Conservation (phyloP, 2,888 invertebrate genomes). For the Drosophila meridionalis region DNA sequence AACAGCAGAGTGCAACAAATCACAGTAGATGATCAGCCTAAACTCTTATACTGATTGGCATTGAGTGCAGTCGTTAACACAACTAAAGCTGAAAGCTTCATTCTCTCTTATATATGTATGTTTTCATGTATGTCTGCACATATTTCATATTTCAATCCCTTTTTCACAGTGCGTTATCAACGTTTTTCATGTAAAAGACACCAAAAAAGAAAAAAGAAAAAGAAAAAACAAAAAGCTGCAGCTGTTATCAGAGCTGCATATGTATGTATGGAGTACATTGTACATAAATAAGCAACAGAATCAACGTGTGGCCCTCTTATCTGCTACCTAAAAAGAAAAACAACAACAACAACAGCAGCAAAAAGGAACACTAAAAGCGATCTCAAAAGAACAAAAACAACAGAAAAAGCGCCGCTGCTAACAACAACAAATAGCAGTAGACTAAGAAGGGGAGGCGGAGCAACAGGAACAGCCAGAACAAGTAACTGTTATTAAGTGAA, state of each 20-base stretch:
- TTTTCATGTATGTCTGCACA: constrained; percentile 3
- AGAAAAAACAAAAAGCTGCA: constrained; percentile 32
- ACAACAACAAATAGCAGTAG: constrained; percentile 24
- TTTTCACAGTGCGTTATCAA: constrained; percentile 34
- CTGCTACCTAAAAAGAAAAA: constrained; percentile 38
- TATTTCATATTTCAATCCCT: constrained; percentile 25
- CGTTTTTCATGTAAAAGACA: constrained; percentile 38
- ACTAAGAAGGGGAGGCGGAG: constrained; percentile 14
- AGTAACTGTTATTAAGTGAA: constrained; percentile 41
- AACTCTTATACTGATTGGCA: not conserved
- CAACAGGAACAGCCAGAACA: constrained; percentile 20
- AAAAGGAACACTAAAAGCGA: constrained; percentile 38
- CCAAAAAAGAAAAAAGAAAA: constrained; percentile 21
- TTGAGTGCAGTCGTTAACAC: not conserved
- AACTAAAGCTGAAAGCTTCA: not conserved
- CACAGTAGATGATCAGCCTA: not conserved
- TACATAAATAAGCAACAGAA: constrained; percentile 16
- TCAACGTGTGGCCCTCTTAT: constrained; percentile 54
- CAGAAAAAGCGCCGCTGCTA: constrained; percentile 28
- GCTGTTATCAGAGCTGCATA: constrained; percentile 46
- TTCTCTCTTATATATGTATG: not conserved
- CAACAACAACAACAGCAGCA: constrained; percentile 11
- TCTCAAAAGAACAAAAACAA: constrained; percentile 35
- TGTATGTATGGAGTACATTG: constrained; percentile 9
- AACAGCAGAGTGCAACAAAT: not conserved